Percentiles rank a stretch among this genome's conserved stretches.
Evolutionary conservation across 2,797 vertebrate genomes (phyloP).

Genomic region (Varecia variegata): DNA sequence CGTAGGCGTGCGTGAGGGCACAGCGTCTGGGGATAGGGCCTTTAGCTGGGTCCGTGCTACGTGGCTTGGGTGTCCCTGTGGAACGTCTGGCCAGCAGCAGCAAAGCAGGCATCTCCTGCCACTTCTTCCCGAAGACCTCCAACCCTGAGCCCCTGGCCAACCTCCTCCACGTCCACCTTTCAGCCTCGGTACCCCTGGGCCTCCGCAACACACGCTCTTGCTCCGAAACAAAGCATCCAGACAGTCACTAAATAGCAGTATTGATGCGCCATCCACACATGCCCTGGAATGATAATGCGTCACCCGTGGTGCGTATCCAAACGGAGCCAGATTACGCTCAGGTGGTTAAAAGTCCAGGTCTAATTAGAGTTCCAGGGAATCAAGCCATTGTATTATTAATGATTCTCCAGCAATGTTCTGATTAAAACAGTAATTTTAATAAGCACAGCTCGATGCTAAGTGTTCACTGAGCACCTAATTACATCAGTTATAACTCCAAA

Average conservation of each 20-base stretch:
- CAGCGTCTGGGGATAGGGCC: background rate
- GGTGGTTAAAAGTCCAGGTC: conserved; percentile 80
- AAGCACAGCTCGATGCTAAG: conserved; percentile 81
- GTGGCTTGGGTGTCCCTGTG: background rate
- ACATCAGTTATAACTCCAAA: conserved; percentile 79
- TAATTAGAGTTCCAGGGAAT: conserved; percentile 82
- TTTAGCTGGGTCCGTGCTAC: background rate
- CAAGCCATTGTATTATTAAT: conserved; percentile 84
- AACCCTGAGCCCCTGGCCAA: rapidly evolving
- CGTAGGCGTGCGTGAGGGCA: rapidly evolving
- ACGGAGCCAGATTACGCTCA: conserved; percentile 69
- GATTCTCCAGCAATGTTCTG: conserved; percentile 82
- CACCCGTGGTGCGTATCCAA: conserved; percentile 53
- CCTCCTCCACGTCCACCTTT: background rate
- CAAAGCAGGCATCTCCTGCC: background rate
- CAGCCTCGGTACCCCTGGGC: rapidly evolving
- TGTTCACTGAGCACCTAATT: conserved; percentile 85
- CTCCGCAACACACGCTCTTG: background rate
- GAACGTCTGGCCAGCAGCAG: background rate
- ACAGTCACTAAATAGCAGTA: background rate
- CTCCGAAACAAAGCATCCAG: background rate
- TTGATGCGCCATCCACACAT: background rate
- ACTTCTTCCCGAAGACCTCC: background rate
- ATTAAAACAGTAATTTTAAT: conserved; percentile 87
- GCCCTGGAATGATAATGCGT: conserved; percentile 43